Conservation (phyloP, 2,113 vertebrate species). For the Emydocephalus ijimae region DNA sequence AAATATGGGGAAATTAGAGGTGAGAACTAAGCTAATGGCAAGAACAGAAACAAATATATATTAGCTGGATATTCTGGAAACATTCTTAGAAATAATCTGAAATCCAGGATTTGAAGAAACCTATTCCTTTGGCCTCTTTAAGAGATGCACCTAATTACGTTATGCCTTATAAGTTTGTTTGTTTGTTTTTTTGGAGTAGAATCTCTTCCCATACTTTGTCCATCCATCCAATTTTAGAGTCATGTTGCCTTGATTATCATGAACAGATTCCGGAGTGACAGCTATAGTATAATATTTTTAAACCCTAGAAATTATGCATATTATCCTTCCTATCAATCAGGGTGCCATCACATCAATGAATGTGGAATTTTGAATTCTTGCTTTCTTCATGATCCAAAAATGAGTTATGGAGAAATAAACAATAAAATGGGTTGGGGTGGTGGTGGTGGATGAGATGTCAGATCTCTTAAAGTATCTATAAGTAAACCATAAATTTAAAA, state of each 20-base stretch:
- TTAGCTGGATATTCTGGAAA: neutral
- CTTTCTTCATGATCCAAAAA: neutral
- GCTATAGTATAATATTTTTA: slow-evolving; percentile 10
- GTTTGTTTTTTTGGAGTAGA: neutral
- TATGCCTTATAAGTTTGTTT: neutral
- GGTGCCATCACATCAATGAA: neutral
- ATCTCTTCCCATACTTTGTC: neutral
- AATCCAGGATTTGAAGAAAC: neutral
- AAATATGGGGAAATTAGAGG: neutral
- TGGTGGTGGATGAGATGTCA: neutral
- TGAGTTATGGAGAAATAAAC: neutral
- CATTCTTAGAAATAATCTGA: neutral
- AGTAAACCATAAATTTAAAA: neutral
- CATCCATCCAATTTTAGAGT: neutral
- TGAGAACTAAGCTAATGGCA: neutral
- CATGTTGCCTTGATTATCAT: slow-evolving; percentile 32
- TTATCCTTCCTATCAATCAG: slow-evolving; percentile 21
- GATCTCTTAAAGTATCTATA: neutral
- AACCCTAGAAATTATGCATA: slow-evolving; percentile 13
- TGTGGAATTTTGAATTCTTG: slow-evolving; percentile 19
- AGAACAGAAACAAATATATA: neutral
- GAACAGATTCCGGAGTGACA: neutral
- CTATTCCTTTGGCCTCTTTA: neutral
- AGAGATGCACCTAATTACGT: neutral
- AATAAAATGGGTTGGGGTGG: neutral